A percentile compares a stretch with the other conserved stretches of the same genome.
Conservation (phyloP, 23 tunicate species). For the Phallusia fumigata region DNA sequence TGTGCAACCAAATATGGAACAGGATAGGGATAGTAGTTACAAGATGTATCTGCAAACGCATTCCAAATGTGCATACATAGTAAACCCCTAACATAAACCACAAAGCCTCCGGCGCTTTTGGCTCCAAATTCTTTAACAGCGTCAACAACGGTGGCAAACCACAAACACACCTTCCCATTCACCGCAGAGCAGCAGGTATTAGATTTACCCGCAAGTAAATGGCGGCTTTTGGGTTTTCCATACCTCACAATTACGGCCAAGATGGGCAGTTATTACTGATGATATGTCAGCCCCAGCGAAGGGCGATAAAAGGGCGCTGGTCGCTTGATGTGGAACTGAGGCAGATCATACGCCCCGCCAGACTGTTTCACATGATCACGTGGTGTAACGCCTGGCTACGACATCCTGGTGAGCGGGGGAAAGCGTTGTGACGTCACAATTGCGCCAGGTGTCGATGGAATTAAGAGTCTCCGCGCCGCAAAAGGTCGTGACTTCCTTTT, state of each 20-base stretch:
- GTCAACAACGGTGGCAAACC: too few species aligned
- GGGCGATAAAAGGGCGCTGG: not conserved
- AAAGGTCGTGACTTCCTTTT: slow-evolving; percentile 1
- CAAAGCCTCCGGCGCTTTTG: too few species aligned
- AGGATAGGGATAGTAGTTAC: too few species aligned
- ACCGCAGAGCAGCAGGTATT: not conserved
- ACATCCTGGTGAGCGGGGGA: not conserved
- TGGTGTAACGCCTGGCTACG: not conserved
- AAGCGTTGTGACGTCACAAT: not conserved
- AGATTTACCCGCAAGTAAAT: not conserved
- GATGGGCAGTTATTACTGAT: not conserved
- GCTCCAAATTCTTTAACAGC: too few species aligned
- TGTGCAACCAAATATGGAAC: too few species aligned
- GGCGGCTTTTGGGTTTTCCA: not conserved
- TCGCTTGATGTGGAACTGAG: not conserved
- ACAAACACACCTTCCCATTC: too few species aligned
- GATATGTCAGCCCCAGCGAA: not conserved
- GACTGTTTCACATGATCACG: not conserved
- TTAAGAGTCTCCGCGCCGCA: not conserved
- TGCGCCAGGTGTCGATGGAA: slow-evolving; percentile 15
- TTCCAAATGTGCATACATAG: too few species aligned
- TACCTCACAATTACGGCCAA: not conserved
- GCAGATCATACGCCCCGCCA: too few species aligned
- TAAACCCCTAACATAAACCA: too few species aligned
- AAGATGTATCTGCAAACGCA: too few species aligned